Conservation (phyloP, 2,888 invertebrate genomes). For the Eupithecia inturbata region DNA sequence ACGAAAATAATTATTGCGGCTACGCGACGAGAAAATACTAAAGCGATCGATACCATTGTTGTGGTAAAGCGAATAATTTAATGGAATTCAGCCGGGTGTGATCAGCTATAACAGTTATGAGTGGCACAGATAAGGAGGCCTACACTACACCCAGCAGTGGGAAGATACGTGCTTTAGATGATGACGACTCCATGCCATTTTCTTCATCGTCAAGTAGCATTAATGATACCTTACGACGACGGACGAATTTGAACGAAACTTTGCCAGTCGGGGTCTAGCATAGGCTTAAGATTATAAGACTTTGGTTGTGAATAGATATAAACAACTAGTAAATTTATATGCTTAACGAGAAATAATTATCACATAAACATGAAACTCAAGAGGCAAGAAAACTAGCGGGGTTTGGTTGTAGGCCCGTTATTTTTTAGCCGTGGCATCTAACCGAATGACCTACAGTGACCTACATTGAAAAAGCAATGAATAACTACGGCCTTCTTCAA, state of each 20-base stretch:
- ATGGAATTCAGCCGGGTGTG: neutral
- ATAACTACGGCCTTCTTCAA: constrained; percentile 32
- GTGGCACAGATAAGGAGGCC: neutral
- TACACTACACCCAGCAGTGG: neutral
- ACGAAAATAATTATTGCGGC: too few species aligned
- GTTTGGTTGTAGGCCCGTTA: constrained; percentile 5
- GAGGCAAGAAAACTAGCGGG: neutral
- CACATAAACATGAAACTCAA: neutral
- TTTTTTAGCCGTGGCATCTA: constrained; percentile 47
- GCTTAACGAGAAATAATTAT: too few species aligned
- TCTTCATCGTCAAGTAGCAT: neutral
- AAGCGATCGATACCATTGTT: too few species aligned
- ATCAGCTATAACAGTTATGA: neutral
- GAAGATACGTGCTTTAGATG: neutral
- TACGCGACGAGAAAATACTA: too few species aligned
- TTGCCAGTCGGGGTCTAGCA: too few species aligned
- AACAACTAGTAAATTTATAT: too few species aligned
- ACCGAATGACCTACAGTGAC: constrained; percentile 53
- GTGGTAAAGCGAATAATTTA: too few species aligned
- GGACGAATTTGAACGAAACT: neutral
- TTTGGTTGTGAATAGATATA: too few species aligned
- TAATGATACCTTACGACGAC: neutral
- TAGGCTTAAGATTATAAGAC: too few species aligned
- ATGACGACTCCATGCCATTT: neutral
- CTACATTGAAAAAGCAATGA: constrained; percentile 43